Conservation (phyloP, 2,888 invertebrate genomes). For the Tipula confusa region DNA sequence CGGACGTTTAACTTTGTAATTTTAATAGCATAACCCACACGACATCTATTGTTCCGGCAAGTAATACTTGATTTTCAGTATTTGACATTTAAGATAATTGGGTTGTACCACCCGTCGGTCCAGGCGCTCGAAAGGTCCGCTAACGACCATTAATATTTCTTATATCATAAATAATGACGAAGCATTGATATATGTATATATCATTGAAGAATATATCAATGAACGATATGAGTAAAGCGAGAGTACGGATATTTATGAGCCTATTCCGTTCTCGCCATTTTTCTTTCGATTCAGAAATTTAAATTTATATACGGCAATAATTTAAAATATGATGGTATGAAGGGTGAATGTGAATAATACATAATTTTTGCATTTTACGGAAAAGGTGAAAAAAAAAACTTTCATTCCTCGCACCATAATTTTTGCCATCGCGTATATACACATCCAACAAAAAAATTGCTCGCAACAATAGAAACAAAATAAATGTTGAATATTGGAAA, state of each 20-base stretch:
- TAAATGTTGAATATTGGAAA: conserved; percentile 28
- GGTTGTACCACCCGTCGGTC: no score
- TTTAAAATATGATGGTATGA: conserved; percentile 27
- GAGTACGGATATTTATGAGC: not conserved
- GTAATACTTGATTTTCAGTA: no score
- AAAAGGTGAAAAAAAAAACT: not conserved
- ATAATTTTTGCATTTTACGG: not conserved
- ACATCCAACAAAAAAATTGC: not conserved
- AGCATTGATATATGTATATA: not conserved
- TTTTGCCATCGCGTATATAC: not conserved
- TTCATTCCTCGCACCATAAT: not conserved
- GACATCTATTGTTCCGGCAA: no score
- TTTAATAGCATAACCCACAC: no score
- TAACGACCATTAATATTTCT: no score
- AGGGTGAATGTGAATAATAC: conserved; percentile 21
- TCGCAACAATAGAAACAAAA: conserved; percentile 21
- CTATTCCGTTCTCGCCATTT: not conserved
- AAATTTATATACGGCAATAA: not conserved
- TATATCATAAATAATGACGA: not conserved
- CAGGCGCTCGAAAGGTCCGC: no score
- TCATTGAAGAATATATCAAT: no score
- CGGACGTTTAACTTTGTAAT: no score
- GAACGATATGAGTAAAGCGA: not conserved
- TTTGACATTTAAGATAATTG: no score
- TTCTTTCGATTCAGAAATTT: not conserved